Evolutionary conservation across 2,113 vertebrate genomes (phyloP).

Genomic region (Callocephalon fimbriatum): DNA sequence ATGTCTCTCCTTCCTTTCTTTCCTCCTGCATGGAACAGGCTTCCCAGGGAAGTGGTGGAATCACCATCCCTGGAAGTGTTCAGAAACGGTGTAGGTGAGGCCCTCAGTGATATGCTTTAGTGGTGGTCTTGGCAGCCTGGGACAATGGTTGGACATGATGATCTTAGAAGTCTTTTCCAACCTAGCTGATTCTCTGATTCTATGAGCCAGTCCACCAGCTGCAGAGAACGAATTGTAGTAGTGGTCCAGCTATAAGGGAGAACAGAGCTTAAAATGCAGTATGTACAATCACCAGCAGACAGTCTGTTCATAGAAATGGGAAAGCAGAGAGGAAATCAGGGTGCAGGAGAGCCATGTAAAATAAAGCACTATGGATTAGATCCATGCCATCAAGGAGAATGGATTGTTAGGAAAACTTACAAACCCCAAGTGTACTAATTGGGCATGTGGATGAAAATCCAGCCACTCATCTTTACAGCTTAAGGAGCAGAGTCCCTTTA

Average conservation of each 20-base stretch:
- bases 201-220: background rate
- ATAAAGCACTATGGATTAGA: background rate
- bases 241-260: background rate
- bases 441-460: background rate
- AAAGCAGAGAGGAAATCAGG: background rate
- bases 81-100: too few species aligned
- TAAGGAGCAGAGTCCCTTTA: background rate
- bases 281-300: background rate
- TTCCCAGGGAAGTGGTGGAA: too few species aligned
- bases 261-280: background rate
- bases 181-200: too few species aligned
- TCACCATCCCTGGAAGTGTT: too few species aligned
- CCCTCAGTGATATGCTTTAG: too few species aligned
- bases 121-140: too few species aligned
- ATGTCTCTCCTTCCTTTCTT: background rate
- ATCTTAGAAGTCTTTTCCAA: too few species aligned
- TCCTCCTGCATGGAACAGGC: too few species aligned
- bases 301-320: background rate
- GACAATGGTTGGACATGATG: too few species aligned
- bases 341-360: background rate
- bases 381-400: background rate
- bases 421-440: background rate
- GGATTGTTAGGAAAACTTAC: background rate
- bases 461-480: background rate
- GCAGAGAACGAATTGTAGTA: background rate